phyloP scores from a whole-genome alignment of 2,797 vertebrate genomes.

The Diplodus puntazzo region DNA sequence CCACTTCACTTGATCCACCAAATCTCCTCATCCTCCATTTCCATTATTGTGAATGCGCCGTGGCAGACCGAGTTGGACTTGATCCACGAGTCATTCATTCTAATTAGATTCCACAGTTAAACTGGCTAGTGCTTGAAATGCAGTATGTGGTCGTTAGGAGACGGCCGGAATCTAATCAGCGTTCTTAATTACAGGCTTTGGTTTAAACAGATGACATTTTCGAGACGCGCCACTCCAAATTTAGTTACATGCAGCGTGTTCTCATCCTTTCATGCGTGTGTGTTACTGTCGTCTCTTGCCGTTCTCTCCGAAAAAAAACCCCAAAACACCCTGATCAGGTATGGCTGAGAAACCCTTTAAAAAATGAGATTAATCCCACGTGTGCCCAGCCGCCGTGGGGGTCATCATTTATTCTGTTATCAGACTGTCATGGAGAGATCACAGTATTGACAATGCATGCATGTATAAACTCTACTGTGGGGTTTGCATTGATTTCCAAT shows the following conservation, averaged over 20 bases:
- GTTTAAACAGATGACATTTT: constrained; percentile 52
- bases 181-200: constrained; percentile 51
- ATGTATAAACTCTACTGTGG: neutral
- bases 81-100: constrained; percentile 57
- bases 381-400: constrained; percentile 2
- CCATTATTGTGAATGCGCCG: constrained; percentile 53
- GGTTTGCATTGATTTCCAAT: neutral
- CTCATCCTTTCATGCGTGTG: constrained; percentile 9
- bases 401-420: constrained; percentile 25
- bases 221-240: constrained; percentile 54
- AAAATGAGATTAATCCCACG: constrained; percentile 20
- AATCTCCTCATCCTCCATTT: constrained; percentile 50
- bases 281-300: neutral
- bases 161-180: constrained; percentile 61
- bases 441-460: neutral
- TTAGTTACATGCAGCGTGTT: constrained; percentile 28
- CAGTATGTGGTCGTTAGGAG: constrained; percentile 25
- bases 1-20: constrained; percentile 50
- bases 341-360: constrained; percentile 4
- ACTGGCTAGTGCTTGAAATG: constrained; percentile 56
- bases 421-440: neutral
- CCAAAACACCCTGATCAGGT: neutral
- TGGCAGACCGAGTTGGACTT: constrained; percentile 39
- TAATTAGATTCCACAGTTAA: constrained; percentile 65
- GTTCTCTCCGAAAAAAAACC: constrained; percentile 5